A percentile compares a stretch with the other conserved stretches of the same genome.
Conservation (phyloP, 2,113 vertebrate genomes). For the Brienomyrus brachyistius region DNA sequence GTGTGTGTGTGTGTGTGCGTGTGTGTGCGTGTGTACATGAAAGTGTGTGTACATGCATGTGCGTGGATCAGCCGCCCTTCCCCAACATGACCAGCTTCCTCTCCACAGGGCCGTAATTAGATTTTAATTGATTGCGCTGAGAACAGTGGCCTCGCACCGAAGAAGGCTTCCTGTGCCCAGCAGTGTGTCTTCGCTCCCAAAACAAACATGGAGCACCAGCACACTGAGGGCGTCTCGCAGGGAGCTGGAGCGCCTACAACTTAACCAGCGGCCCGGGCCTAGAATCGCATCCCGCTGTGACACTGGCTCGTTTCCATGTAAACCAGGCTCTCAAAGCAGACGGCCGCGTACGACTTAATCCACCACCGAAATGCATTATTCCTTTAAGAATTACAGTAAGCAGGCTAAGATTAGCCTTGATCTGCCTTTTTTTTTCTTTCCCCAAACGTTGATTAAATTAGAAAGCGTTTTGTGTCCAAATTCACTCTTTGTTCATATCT, state of each 20-base stretch:
- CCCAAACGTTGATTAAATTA: background rate
- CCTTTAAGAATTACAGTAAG: background rate
- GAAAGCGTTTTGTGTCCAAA: background rate
- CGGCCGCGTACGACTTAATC: background rate
- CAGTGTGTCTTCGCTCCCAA: background rate
- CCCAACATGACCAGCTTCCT: background rate
- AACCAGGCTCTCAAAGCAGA: background rate
- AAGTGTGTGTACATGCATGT: background rate
- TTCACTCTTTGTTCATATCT: constrained; percentile 4
- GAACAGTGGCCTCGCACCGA: background rate
- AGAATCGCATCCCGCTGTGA: background rate
- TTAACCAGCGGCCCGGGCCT: background rate
- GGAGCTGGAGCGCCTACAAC: background rate
- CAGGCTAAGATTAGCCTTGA: background rate
- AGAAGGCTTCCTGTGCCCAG: background rate
- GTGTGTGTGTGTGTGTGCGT: background rate
- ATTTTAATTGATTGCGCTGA: background rate
- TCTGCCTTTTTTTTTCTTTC: background rate
- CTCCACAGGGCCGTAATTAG: background rate
- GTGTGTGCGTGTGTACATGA: background rate
- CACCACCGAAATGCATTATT: background rate
- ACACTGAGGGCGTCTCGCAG: background rate
- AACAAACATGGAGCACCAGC: background rate
- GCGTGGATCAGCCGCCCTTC: background rate
- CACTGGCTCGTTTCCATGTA: background rate